Conservation (phyloP, 2,888 invertebrate species). For the Netelia fuscicornis region DNA sequence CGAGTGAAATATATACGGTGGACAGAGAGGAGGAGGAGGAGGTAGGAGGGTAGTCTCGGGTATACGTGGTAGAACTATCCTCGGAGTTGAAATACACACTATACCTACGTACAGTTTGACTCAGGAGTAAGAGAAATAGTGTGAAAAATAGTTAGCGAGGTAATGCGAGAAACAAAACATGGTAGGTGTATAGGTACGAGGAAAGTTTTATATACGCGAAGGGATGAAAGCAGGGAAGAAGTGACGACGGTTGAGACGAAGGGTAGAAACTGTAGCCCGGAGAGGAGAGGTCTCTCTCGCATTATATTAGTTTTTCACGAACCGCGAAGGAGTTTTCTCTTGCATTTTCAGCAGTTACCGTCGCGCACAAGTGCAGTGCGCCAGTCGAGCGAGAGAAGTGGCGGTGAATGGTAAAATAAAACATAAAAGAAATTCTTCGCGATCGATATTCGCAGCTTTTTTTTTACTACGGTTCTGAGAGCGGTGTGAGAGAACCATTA, state of each 20-base stretch:
- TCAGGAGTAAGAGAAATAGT: not conserved
- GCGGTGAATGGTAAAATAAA: conserved; percentile 45
- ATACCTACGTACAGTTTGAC: not conserved
- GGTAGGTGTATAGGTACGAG: conserved; percentile 16
- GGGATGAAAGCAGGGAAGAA: conserved; percentile 22
- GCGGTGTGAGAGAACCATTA: conserved; percentile 69
- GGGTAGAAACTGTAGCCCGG: not conserved
- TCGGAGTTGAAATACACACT: conserved; percentile 42
- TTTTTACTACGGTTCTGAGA: conserved; percentile 21
- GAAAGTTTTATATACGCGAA: conserved; percentile 1
- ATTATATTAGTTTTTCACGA: conserved; percentile 57
- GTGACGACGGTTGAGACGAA: conserved; percentile 30
- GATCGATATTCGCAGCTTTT: conserved; percentile 58
- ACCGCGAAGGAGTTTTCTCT: conserved; percentile 42
- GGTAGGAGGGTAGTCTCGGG: conserved; percentile 18
- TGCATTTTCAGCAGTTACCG: conserved; percentile 51
- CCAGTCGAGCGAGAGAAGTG: conserved; percentile 47
- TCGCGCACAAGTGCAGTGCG: conserved; percentile 29
- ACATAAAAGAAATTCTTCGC: conserved; percentile 58
- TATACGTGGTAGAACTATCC: conserved; percentile 47
- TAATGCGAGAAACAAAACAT: conserved; percentile 16
- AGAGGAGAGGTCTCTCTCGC: conserved; percentile 23
- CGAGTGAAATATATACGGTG: conserved; percentile 44
- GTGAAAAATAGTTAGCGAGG: conserved; percentile 21
- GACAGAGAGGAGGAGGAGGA: conserved; percentile 19